Evolutionary conservation across 1,140 invertebrate species (phyloP), one percentile per base, ranked within the genome.

Genomic region (Drosophila ercepeae): DNA sequence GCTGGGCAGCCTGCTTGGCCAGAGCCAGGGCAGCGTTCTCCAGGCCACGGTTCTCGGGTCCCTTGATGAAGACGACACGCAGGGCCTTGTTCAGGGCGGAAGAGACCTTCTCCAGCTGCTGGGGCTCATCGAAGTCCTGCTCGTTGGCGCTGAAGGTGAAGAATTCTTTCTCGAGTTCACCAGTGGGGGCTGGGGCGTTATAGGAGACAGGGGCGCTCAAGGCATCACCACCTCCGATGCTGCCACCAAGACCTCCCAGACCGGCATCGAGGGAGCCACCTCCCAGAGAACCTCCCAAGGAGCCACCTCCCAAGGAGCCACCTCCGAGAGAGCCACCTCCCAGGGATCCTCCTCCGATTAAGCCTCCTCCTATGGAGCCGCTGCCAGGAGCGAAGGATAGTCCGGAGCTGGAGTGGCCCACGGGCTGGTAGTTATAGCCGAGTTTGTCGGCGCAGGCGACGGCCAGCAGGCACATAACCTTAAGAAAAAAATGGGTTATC

Each of bases 391-490:
- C 18, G 3, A 89, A 86, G 0, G 89, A 90, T 18, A 90, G 48
- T 34, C 89, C 89, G 21, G 63, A 49, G 52, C 53, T 39, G 41
- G 83, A 82, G 48, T 90, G 89, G 16, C 50, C 79, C 11, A 78
- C 83, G 11, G 84, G 89, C 57, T 86, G 84, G 46, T 90, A 90
- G 71, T 90, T 90, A 63, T 90, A 90, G 59, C 89, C 89, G 32
- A 89, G 65, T 39, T 83, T 86, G n/a, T 89, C 89, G 59, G 89
- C 89, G 52, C 75, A 89, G 64, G 89, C 68, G 42, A 83, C 84
- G 54, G 89, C 89, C 25, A 89, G 54, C 6, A 90, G 44, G 67
- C 89, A 89, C 73, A 90, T 54, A 68, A 86, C 65, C 89, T 90
- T 13, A 7, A 27, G 4, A 16, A 13, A 5, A 11, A 18, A 67